Conservation (phyloP, 2,797 vertebrate species). For the Acanthiza pusilla region DNA sequence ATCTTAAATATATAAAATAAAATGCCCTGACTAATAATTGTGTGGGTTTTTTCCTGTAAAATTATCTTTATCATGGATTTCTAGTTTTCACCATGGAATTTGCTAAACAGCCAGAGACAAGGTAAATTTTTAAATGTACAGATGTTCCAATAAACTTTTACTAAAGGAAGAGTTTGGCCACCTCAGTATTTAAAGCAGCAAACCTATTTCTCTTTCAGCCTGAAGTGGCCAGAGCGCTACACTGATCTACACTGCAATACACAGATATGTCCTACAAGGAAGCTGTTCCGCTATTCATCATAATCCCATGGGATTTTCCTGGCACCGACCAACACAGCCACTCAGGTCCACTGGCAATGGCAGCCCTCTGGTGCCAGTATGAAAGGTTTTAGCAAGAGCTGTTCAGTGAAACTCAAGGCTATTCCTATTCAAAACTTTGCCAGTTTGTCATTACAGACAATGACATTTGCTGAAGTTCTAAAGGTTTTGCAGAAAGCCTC, state of each 20-base stretch:
- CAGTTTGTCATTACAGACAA: background rate
- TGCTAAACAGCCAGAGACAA: background rate
- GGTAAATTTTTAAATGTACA: background rate
- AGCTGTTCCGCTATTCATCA: background rate
- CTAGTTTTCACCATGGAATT: background rate
- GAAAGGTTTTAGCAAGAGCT: background rate
- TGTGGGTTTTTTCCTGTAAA: background rate
- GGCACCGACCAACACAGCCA: background rate
- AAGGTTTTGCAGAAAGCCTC: background rate
- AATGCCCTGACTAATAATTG: background rate
- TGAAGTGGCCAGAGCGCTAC: background rate
- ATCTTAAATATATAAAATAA: background rate
- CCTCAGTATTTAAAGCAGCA: background rate
- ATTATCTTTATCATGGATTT: background rate
- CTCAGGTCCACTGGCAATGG: background rate
- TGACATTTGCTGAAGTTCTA: background rate
- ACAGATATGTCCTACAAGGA: background rate
- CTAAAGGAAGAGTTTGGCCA: background rate
- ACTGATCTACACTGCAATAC: fast-evolving
- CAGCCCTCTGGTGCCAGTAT: background rate
- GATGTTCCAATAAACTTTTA: background rate
- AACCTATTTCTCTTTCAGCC: background rate
- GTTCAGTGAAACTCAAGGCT: background rate
- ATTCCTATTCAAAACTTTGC: background rate
- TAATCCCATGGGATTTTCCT: background rate